Base-by-base conservation (phyloP, 1,140 invertebrate genomes). In the Panulirus ornatus region DNA sequence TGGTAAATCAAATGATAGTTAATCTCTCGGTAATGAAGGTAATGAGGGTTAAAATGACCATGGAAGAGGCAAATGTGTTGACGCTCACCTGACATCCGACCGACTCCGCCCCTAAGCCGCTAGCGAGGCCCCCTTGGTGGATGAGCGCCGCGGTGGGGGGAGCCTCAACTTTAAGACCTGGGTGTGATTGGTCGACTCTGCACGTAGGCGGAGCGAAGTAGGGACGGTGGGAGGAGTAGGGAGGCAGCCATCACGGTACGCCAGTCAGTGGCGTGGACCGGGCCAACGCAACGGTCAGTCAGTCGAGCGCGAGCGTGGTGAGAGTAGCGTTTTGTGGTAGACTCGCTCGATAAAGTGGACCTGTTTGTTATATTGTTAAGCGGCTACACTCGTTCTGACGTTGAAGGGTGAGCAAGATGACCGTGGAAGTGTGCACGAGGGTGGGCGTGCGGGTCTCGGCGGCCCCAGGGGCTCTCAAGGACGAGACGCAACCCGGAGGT, bases 381-480 rank as follows among this genome's bases (percentile, higher is more conserved):
- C 9, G 51, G 66, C 22, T 14, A 9, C 76, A 5, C 16, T 51
- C 16, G 22, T 75, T 22, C 30, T 40, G 44, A 47, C 58, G 54
- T 38, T 47, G 40, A n/a, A 11, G 27, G 75, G 70, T 83, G 78
- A 36, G 22, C 34, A 75, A 71, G 66, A 89, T 89, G 88, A 89
- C 88, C 42, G 88, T 89, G 88, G 88, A 89, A 89, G 88, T 89
- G 88, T 89, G 88, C 54, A 76, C 88, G 30, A 51, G 88, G 44
- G 88, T 89, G 70, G 88, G 88, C 38, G 88, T 89, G 79, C 88
- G 88, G 79, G 88, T 89, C 34, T 89, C 88, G 8, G 88, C 88
- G 3, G 81, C 88, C 78, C 88, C 88, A 3, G 87, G 87, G 36
- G 79, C 87, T 34, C 71, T 89, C 38, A 89, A 89, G 70, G 88